Percentiles rank a stretch among this genome's conserved stretches.
Conservation (phyloP, 2,113 vertebrate genomes). For the Chloebia gouldiae region DNA sequence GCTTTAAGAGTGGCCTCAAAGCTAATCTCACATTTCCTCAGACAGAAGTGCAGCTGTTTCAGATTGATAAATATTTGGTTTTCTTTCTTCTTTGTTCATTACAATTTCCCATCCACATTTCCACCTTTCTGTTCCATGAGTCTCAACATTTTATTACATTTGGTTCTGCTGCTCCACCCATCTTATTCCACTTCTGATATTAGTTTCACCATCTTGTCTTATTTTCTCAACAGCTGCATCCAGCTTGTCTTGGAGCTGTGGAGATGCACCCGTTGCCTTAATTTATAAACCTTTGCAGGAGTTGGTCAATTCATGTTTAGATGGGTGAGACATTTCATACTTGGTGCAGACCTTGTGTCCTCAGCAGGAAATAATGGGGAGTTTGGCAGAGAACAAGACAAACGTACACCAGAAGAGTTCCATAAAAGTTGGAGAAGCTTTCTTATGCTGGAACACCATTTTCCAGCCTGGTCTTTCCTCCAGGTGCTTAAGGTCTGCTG, state of each 20-base stretch:
- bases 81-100: background rate
- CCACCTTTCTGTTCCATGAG: background rate
- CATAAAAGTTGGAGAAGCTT: background rate
- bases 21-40: background rate
- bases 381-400: background rate
- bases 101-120: background rate
- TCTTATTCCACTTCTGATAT: background rate
- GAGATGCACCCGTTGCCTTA: background rate
- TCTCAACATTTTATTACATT: background rate
- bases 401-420: fast-evolving
- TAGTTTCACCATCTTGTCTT: background rate
- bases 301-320: background rate
- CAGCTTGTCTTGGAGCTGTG: background rate
- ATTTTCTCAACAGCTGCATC: background rate
- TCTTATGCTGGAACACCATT: background rate
- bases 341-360: background rate
- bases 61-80: background rate
- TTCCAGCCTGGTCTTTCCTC: background rate
- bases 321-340: background rate
- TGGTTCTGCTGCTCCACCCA: background rate
- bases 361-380: background rate
- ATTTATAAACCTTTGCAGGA: background rate
- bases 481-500: background rate
- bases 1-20: background rate
- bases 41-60: background rate